phyloP scores from a whole-genome alignment of 2,797 vertebrate genomes.

The Enoplosus armatus region DNA sequence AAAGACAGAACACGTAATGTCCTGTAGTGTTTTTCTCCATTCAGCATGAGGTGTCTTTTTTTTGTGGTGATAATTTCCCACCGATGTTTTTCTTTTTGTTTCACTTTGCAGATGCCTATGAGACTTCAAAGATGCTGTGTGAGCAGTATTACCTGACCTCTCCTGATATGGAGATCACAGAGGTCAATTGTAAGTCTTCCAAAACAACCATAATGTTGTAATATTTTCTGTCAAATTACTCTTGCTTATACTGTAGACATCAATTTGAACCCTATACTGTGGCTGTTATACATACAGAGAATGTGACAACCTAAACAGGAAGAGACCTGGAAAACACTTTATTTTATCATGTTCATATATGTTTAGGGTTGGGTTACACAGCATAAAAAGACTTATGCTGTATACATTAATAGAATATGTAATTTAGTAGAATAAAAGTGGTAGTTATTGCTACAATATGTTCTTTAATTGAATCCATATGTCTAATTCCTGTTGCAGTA shows the following conservation, averaged over 20 bases:
- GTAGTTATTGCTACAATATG: background rate
- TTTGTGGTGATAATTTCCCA: background rate
- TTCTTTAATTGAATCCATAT: background rate
- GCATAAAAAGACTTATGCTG: background rate
- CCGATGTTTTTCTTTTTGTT: constrained; percentile 4
- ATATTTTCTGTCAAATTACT: no score
- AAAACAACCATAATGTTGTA: background rate
- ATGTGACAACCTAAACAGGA: background rate
- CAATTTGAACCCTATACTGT: background rate
- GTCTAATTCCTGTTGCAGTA: background rate
- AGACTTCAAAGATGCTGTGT: constrained; percentile 94
- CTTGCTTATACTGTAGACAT: no score
- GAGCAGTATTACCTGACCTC: constrained; percentile 98
- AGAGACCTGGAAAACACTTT: background rate
- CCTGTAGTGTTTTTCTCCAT: background rate
- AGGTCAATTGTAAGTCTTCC: constrained; percentile 92
- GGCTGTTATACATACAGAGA: constrained; percentile 4
- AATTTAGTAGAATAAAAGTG: constrained; percentile 2
- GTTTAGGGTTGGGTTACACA: background rate
- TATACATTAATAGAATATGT: background rate
- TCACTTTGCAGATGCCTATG: constrained; percentile 90
- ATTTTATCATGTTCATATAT: background rate
- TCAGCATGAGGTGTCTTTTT: background rate
- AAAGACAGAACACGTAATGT: background rate
- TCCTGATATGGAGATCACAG: constrained; percentile 92